Base-by-base conservation (phyloP, 1,140 invertebrate species). In the Bombus pascuorum region DNA sequence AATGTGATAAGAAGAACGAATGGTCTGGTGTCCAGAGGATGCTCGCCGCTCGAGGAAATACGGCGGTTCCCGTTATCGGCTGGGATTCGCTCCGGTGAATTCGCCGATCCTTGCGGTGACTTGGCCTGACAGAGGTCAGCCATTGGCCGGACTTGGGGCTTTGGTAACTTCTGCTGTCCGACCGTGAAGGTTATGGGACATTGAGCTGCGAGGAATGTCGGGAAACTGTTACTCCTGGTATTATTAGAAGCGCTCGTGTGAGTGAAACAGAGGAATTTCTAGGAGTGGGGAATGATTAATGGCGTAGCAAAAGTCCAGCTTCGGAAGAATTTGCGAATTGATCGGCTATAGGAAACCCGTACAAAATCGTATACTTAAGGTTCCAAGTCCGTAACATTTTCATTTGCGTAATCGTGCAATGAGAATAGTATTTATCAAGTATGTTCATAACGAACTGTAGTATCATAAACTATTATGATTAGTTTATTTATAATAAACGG, bases 1-100 rank as follows among this genome's bases (percentile, higher is more conserved):
- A 79, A 47, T 44, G 39, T 79, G 83, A 79, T 84, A 84, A 79
- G 83, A 47, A 70, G 37, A 79, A 84, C 53, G 65, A 71, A 84
- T 79, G 74, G 57, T 32, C 37, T 25, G 32, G 15, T 37, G 73
- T 66, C 44, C 34, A 25, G 39, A 39, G 73, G 59, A 47, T 66
- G 34, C 15, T 68, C n/a, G 18, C 44, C n/a, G 62, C 3, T 44
- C 9, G 8, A 59, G 66, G 76, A 79, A 79, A 79, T 84, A 84
- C n/a, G 76, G n/a, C 28, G 76, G 66, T 18, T 37, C 53, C 81
- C 74, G 65, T 83, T 83, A 83, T 83, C 81, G 47, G 73, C 28
- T 5, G 65, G n/a, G 59, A 77, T 59, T 84, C 83, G 53, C 37
- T 84, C 37, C 83, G 76, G 3, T 84, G 83, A 62, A 44, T 72